A percentile compares a stretch with the other conserved stretches of the same genome.
phyloP scores from a whole-genome alignment of 1,140 invertebrate genomes.

The Drosophila bocki region DNA sequence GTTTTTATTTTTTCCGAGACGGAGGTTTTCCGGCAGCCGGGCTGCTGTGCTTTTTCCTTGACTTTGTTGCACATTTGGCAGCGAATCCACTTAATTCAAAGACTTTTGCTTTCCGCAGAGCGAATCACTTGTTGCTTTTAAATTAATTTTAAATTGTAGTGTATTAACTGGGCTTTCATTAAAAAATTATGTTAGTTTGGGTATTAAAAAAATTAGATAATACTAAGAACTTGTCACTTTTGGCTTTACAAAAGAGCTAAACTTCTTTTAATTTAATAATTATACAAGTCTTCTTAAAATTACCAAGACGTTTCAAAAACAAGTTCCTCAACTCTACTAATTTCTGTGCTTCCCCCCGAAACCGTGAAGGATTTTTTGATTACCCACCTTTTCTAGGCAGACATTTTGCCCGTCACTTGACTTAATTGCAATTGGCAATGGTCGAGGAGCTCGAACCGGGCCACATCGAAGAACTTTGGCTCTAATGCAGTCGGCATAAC shows the following conservation, averaged over 20 bases:
- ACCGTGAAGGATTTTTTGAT: constrained; percentile 36
- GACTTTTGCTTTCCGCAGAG: constrained; percentile 44
- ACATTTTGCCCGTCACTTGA: constrained; percentile 72
- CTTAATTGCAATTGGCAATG: constrained; percentile 73
- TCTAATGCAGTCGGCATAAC: constrained; percentile 74
- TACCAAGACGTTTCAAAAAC: not conserved
- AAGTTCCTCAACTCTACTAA: not conserved
- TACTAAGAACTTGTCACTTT: too few species aligned
- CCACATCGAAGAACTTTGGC: constrained; percentile 41
- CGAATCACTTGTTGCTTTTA: constrained; percentile 34
- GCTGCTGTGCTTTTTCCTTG: constrained; percentile 56
- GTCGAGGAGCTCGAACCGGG: constrained; percentile 19
- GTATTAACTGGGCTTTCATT: not conserved
- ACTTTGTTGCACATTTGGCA: constrained; percentile 61
- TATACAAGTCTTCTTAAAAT: not conserved
- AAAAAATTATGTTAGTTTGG: too few species aligned
- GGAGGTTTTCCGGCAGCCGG: constrained; percentile 26
- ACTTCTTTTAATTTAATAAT: not conserved
- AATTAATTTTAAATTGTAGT: not conserved
- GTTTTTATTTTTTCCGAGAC: constrained; percentile 12
- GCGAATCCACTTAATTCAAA: constrained; percentile 65
- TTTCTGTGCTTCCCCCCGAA: constrained; percentile 15
- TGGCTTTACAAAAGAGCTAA: too few species aligned
- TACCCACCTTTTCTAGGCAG: constrained; percentile 18
- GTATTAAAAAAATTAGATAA: too few species aligned